phyloP scores from a whole-genome alignment of 2,113 vertebrate species.

The Zeus faber region DNA sequence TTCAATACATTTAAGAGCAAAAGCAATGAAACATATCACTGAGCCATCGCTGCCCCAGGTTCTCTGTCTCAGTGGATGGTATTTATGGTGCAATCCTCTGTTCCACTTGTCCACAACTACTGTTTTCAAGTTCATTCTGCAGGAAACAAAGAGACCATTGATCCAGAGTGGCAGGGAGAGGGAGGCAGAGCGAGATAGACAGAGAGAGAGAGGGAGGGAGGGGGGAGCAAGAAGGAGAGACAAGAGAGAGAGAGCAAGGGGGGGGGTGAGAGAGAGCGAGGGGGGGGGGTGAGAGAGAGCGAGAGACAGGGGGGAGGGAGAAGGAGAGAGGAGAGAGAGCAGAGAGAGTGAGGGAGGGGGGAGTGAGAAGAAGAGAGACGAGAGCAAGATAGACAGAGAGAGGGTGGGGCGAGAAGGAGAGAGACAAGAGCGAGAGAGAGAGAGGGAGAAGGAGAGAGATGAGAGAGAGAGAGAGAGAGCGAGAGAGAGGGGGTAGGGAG shows the following conservation, averaged over 20 bases:
- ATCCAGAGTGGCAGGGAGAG: conserved; percentile 57
- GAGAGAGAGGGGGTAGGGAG: conserved; percentile 1
- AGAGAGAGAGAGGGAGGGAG: conserved; percentile 17
- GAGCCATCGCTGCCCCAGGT: no score
- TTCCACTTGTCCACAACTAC: conserved; percentile 52
- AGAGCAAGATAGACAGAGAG: conserved; percentile 57
- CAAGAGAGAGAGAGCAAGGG: conserved; percentile 30
- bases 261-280: conserved; percentile 15
- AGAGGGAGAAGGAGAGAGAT: conserved; percentile 16
- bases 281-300: conserved; percentile 52
- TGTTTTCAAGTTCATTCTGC: conserved; percentile 69
- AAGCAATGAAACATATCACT: no score
- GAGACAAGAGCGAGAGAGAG: conserved; percentile 14
- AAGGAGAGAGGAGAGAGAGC: conserved; percentile 35
- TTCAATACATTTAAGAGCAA: no score
- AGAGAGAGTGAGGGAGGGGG: conserved; percentile 54
- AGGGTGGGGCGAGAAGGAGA: conserved; percentile 65
- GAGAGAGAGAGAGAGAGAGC: conserved; percentile 21
- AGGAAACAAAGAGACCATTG: conserved; percentile 73
- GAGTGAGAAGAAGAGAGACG: conserved; percentile 2
- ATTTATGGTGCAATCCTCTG: conserved; percentile 35
- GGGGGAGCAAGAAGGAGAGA: conserved; percentile 64
- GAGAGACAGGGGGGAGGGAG: conserved; percentile 43
- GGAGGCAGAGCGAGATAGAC: conserved; percentile 13
- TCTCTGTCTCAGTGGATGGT: no score